Evolutionary conservation across 64 coral and sea anemone species (phyloP).

Genomic region (Pachyseris speciosa): DNA sequence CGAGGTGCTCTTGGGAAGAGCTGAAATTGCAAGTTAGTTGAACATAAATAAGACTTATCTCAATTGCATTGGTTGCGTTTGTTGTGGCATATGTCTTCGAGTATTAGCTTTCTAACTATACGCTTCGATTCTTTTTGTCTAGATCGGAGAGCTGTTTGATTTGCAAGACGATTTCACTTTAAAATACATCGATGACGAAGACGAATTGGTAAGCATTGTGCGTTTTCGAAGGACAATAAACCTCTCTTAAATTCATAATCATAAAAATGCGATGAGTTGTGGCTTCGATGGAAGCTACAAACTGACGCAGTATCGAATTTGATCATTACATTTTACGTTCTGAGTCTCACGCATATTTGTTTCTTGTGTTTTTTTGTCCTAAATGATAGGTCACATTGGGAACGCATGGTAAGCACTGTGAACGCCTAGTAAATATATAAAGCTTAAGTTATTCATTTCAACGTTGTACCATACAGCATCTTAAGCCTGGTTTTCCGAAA

Average conservation of each 20-base stretch:
- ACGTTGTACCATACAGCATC: too few relatives aligned
- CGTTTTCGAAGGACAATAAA: neutral
- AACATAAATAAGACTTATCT: neutral
- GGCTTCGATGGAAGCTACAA: too few relatives aligned
- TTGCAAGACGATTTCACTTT: conserved; percentile 31
- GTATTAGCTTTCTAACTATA: neutral
- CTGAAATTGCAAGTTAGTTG: conserved; percentile 19
- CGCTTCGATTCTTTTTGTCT: neutral
- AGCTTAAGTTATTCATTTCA: too few relatives aligned
- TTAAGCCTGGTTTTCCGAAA: too few relatives aligned
- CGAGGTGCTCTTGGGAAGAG: conserved; percentile 9
- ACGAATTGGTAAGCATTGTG: conserved; percentile 40
- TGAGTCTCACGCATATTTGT: neutral
- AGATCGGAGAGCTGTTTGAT: conserved; percentile 31
- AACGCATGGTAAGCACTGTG: neutral
- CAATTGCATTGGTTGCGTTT: neutral
- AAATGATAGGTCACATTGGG: conserved; percentile 1
- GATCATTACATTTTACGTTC: too few relatives aligned
- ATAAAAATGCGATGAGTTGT: too few relatives aligned
- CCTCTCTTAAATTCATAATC: too few relatives aligned
- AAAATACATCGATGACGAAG: conserved; percentile 66
- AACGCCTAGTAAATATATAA: too few relatives aligned
- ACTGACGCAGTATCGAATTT: too few relatives aligned
- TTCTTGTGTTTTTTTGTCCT: neutral
- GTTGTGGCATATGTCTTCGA: neutral